Evolutionary conservation across 1,140 invertebrate species (phyloP).

Genomic region (Rhysida immarginata): DNA sequence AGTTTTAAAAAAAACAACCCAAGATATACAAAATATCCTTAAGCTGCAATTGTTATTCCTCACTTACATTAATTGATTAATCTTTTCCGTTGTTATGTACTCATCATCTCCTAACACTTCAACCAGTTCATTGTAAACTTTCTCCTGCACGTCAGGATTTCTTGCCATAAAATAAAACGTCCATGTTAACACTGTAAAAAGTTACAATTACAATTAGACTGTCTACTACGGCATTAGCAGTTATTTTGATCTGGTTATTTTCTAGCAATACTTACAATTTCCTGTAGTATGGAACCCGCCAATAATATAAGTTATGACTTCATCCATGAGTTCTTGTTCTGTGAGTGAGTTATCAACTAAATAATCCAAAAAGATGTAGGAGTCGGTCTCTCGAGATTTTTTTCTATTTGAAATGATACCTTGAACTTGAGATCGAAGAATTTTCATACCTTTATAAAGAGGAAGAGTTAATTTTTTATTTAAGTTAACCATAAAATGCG

Average conservation of each 20-base stretch:
- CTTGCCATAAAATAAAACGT: slow-evolving; percentile 25
- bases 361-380: not conserved
- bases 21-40: no score
- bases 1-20: no score
- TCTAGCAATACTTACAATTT: slow-evolving; percentile 5
- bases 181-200: slow-evolving; percentile 24
- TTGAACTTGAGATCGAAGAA: no score
- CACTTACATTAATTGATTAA: no score
- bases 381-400: not conserved
- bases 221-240: no score
- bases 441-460: no score
- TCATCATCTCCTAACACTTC: not conserved
- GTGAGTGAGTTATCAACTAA: not conserved
- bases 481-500: no score
- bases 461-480: no score
- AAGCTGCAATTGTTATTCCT: no score
- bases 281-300: slow-evolving; percentile 11
- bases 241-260: not conserved
- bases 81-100: no score
- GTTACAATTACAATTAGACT: no score
- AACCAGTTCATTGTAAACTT: slow-evolving; percentile 20
- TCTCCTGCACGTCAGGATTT: slow-evolving; percentile 24
- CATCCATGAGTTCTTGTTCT: not conserved
- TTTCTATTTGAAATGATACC: not conserved
- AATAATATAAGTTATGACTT: slow-evolving; percentile 2